phyloP scores from a whole-genome alignment of 2,113 vertebrate species.

The Tichodroma muraria region DNA sequence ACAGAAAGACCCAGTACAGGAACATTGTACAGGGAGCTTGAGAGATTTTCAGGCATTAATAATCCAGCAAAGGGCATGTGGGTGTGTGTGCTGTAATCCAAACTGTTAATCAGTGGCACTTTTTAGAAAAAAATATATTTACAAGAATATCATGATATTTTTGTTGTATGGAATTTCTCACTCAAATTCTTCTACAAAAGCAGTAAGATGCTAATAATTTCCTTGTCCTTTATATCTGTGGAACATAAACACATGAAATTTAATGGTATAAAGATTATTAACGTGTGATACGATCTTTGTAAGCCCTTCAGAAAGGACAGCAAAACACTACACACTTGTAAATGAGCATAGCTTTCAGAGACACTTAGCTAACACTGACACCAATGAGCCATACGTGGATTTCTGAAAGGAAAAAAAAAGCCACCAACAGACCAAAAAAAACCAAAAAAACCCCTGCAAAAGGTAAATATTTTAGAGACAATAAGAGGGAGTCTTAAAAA shows the following conservation, averaged over 20 bases:
- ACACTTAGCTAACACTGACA: not conserved
- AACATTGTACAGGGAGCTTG: not conserved
- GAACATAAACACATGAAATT: not conserved
- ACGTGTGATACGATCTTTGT: not conserved
- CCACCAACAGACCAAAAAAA: not conserved
- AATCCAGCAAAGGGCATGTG: not conserved
- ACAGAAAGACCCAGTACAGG: not conserved
- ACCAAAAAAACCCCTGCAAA: rapidly evolving
- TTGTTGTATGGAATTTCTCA: not conserved
- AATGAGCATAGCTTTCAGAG: not conserved
- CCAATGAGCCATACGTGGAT: not conserved
- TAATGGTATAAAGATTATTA: not conserved
- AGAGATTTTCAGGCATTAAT: not conserved
- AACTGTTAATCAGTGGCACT: not conserved
- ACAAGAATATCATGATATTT: not conserved
- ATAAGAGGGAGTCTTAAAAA: not conserved
- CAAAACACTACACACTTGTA: not conserved
- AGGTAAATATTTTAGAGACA: not conserved
- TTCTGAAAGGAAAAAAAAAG: not conserved
- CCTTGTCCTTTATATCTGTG: not conserved
- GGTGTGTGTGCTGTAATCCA: not conserved
- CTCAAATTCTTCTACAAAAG: not conserved
- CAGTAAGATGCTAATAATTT: not conserved
- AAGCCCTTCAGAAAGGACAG: not conserved
- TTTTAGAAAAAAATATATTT: not conserved